phyloP scores from a whole-genome alignment of 2,797 vertebrate genomes.

The Oreonectes daqikongensis region DNA sequence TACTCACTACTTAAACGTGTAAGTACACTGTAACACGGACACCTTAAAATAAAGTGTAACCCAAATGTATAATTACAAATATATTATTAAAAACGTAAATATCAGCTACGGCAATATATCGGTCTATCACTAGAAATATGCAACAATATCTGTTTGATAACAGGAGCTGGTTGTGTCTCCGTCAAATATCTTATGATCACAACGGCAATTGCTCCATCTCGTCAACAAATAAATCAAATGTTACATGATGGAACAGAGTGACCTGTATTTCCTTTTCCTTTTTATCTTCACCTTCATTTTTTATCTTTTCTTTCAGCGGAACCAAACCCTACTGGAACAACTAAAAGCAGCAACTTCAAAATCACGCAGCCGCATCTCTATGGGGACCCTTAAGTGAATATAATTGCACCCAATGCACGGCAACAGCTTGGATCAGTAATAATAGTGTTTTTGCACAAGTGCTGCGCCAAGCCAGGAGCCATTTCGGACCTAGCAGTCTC shows the following conservation, averaged over 20 bases:
- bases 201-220: neutral
- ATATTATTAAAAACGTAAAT: too few relatives aligned
- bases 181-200: neutral
- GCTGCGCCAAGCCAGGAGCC: constrained; percentile 48
- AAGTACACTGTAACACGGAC: too few relatives aligned
- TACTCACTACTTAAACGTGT: too few relatives aligned
- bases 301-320: constrained; percentile 24
- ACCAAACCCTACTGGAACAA: constrained; percentile 21
- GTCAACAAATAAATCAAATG: neutral
- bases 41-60: too few relatives aligned
- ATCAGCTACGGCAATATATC: too few relatives aligned
- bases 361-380: constrained; percentile 45
- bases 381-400: constrained; percentile 57
- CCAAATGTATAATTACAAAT: too few relatives aligned
- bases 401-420: constrained; percentile 58
- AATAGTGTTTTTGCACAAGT: constrained; percentile 56
- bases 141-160: neutral
- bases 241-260: neutral
- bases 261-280: neutral
- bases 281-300: constrained; percentile 25
- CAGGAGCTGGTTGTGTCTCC: neutral
- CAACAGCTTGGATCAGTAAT: constrained; percentile 54
- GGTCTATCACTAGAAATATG: too few relatives aligned
- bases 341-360: constrained; percentile 49
- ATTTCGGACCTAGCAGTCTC: constrained; percentile 57